Percentiles rank a stretch among this genome's conserved stretches.
phyloP scores from a whole-genome alignment of 2,888 invertebrate species.

The Drosophila greeni region DNA sequence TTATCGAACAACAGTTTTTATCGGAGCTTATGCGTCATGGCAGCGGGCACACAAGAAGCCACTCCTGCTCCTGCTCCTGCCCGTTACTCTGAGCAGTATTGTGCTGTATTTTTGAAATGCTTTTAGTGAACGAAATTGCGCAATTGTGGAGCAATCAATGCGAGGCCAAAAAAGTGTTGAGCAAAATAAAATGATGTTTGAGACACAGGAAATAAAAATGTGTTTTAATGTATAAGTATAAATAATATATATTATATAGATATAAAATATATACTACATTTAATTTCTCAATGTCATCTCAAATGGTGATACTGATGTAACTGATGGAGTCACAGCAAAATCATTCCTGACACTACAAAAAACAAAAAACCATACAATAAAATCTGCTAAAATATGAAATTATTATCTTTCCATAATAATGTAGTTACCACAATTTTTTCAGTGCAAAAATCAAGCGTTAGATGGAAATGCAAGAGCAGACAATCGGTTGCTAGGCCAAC shows the following conservation, averaged over 20 bases:
- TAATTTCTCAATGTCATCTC: too few relatives aligned
- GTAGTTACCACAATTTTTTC: not conserved
- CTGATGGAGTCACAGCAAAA: too few relatives aligned
- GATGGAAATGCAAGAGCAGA: slow-evolving; percentile 27
- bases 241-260: too few relatives aligned
- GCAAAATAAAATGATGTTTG: slow-evolving; percentile 19
- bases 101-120: slow-evolving; percentile 49
- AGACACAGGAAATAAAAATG: slow-evolving; percentile 2
- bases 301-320: too few relatives aligned
- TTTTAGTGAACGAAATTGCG: slow-evolving; percentile 65
- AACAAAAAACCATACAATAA: too few relatives aligned
- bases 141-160: slow-evolving; percentile 65
- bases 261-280: too few relatives aligned
- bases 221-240: too few relatives aligned
- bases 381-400: too few relatives aligned
- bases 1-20: slow-evolving; percentile 68
- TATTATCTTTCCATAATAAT: too few relatives aligned
- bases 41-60: slow-evolving; percentile 61
- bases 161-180: slow-evolving; percentile 67
- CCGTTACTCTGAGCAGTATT: slow-evolving; percentile 6
- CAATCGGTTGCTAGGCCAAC: slow-evolving; percentile 57
- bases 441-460: slow-evolving; percentile 4
- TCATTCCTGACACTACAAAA: too few relatives aligned
- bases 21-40: slow-evolving; percentile 74
- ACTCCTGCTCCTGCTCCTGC: slow-evolving; percentile 29